These are phyloP conservation scores for Strix aluco DNA, from an alignment of 2,113 vertebrate species.

Conservation along the genomic window DNA sequence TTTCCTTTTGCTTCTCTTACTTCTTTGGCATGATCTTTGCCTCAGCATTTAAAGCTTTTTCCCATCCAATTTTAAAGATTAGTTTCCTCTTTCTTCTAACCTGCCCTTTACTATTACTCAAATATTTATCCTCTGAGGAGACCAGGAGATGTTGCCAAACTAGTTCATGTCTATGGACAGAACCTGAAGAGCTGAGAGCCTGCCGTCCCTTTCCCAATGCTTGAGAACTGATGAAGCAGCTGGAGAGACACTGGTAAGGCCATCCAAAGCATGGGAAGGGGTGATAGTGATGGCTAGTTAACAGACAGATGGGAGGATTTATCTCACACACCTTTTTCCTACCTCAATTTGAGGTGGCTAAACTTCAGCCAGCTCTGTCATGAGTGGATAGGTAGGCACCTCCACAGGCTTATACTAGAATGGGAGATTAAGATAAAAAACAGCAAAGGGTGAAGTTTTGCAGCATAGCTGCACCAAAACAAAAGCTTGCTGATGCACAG, in stretches of 20 bases:
- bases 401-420: neutral
- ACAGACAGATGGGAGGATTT: neutral
- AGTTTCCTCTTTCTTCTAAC: neutral
- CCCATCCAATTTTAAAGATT: neutral
- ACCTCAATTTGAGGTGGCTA: neutral
- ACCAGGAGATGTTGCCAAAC: neutral
- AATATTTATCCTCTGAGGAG: neutral
- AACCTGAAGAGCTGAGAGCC: neutral
- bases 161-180: neutral
- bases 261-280: neutral
- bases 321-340: neutral
- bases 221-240: neutral
- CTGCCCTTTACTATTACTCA: neutral
- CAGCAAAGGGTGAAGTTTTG: neutral
- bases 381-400: neutral
- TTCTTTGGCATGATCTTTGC: conserved; percentile 10
- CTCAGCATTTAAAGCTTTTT: neutral
- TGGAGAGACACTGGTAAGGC: neutral
- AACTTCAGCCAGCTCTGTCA: neutral
- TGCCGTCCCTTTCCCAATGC: neutral
- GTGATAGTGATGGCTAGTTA: neutral
- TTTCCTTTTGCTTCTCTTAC: conserved; percentile 18
- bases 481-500: neutral
- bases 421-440: neutral
- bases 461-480: neutral